phyloP scores from a whole-genome alignment of 2,888 invertebrate species.

The Microctonus aethiopoides region DNA sequence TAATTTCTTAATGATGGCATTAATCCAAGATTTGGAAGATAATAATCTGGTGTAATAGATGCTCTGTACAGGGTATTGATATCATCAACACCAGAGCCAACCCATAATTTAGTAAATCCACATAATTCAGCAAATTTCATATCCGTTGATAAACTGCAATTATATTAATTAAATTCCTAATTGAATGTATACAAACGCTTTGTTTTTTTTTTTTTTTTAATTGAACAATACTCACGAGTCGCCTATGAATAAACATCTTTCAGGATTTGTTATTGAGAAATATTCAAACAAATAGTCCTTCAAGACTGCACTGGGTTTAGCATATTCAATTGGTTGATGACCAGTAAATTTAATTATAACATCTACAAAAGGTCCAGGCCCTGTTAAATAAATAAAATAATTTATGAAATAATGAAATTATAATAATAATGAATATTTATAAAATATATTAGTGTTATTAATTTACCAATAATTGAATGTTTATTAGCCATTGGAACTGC shows the following conservation, averaged over 20 bases:
- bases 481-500: conserved; percentile 63
- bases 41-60: conserved; percentile 47
- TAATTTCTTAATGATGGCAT: conserved; percentile 22
- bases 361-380: conserved; percentile 66
- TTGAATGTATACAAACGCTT: no score
- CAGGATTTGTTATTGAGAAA: conserved; percentile 50
- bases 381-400: conserved; percentile 54
- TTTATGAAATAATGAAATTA: neutral
- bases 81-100: conserved; percentile 49
- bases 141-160: conserved; percentile 52
- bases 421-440: neutral
- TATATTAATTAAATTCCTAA: no score
- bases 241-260: conserved; percentile 58
- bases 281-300: conserved; percentile 56
- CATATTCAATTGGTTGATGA: conserved; percentile 66
- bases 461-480: conserved; percentile 64
- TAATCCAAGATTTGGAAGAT: conserved; percentile 45
- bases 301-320: conserved; percentile 69
- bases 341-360: conserved; percentile 65
- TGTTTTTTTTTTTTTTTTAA: no score
- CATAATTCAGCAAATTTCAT: conserved; percentile 57
- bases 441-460: conserved; percentile 14
- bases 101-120: conserved; percentile 54
- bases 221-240: conserved; percentile 56
- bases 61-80: conserved; percentile 34